A percentile compares a stretch with the other conserved stretches of the same genome.
Conservation (phyloP, 2,113 vertebrate genomes). For the Panurus biarmicus region DNA sequence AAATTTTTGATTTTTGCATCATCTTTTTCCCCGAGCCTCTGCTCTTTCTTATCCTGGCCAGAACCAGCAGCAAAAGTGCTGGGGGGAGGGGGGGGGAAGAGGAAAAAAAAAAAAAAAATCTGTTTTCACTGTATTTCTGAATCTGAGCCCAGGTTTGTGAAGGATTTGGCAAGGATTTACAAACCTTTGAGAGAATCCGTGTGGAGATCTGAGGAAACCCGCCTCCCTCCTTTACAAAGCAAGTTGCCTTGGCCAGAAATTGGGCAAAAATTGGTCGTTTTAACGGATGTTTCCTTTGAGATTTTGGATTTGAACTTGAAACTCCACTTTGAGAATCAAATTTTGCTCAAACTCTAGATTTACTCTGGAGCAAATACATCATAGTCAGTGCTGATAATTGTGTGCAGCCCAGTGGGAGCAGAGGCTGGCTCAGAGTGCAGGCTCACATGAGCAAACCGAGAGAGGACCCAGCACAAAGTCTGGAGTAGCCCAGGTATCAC, state of each 20-base stretch:
- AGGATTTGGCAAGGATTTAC: conserved; percentile 52
- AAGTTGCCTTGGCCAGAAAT: conserved; percentile 23
- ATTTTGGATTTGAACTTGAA: conserved; percentile 45
- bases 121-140: conserved; percentile 62
- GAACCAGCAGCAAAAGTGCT: conserved; percentile 9
- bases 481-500: not conserved
- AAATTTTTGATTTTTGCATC: conserved; percentile 28
- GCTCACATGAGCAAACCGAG: not conserved
- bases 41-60: conserved; percentile 28
- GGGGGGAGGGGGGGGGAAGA: too few species aligned
- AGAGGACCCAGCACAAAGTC: not conserved
- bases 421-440: not conserved
- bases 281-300: conserved; percentile 40
- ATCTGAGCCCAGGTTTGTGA: conserved; percentile 55
- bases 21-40: conserved; percentile 21
- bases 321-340: conserved; percentile 12
- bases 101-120: not conserved
- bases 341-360: conserved; percentile 16
- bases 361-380: conserved; percentile 12
- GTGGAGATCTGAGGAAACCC: conserved; percentile 56
- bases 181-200: conserved; percentile 57
- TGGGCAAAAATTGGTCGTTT: conserved; percentile 30
- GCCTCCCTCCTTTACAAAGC: conserved; percentile 30
- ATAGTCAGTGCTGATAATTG: not conserved
- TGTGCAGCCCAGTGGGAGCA: not conserved